Evolutionary conservation across 2,888 invertebrate species (phyloP).

Genomic region (Drosophila multiciliata): DNA sequence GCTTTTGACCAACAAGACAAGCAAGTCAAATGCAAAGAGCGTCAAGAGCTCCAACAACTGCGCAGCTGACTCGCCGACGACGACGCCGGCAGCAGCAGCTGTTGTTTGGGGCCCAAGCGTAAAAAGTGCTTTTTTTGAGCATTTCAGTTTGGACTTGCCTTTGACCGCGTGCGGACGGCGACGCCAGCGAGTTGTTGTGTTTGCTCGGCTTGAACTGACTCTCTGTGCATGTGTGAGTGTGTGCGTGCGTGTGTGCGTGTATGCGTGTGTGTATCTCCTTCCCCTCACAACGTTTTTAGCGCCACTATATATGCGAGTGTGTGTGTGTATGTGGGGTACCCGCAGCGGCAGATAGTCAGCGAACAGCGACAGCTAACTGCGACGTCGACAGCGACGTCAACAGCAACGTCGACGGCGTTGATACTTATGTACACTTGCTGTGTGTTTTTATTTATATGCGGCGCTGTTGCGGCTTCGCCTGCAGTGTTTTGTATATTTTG

Average conservation of each 20-base stretch:
- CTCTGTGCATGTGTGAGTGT: slow-evolving; percentile 44
- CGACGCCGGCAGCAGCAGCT: slow-evolving; percentile 41
- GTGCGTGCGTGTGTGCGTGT: slow-evolving; percentile 25
- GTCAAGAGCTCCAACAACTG: slow-evolving; percentile 39
- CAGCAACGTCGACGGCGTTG: slow-evolving; percentile 33
- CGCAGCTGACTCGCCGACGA: slow-evolving; percentile 44
- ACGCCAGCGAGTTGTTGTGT: slow-evolving; percentile 63
- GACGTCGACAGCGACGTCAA: slow-evolving; percentile 8
- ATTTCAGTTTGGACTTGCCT: slow-evolving; percentile 76
- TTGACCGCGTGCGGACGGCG: slow-evolving; percentile 76
- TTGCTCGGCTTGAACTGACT: slow-evolving; percentile 54
- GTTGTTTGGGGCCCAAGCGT: slow-evolving; percentile 45
- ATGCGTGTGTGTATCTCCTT: slow-evolving; percentile 32
- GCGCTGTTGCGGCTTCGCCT: slow-evolving; percentile 43
- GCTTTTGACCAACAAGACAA: slow-evolving; percentile 41
- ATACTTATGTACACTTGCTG: slow-evolving; percentile 61
- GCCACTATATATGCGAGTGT: slow-evolving; percentile 19
- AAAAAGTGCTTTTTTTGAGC: slow-evolving; percentile 55
- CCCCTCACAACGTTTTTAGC: slow-evolving; percentile 17
- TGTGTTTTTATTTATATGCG: slow-evolving; percentile 73
- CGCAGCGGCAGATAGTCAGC: slow-evolving; percentile 1
- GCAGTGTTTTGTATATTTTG: slow-evolving; percentile 56
- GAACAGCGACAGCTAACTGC: slow-evolving; percentile 13
- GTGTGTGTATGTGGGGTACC: slow-evolving; percentile 28
- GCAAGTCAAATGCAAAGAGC: slow-evolving; percentile 55